Evolutionary conservation across 2,113 vertebrate species (phyloP).

Genomic region (Aldabrachelys gigantea): DNA sequence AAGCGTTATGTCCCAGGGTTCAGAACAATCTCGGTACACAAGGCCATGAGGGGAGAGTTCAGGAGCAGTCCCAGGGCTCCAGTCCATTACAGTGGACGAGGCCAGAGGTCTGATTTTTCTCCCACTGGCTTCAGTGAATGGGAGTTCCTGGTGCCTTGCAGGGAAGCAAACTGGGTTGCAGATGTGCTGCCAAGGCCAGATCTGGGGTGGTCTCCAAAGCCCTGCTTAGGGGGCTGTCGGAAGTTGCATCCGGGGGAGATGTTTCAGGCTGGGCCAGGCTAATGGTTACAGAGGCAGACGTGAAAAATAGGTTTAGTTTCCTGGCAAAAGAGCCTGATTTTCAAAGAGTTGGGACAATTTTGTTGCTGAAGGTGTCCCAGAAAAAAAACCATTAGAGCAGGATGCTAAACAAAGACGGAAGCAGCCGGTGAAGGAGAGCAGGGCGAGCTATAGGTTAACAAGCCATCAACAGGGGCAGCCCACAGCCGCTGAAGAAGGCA

Average conservation of each 20-base stretch:
- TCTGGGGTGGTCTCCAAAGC: neutral
- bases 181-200: neutral
- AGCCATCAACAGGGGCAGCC: neutral
- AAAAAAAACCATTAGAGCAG: neutral
- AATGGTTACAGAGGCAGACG: neutral
- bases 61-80: neutral
- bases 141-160: neutral
- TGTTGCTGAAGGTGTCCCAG: neutral
- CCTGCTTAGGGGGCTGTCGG: neutral
- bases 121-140: neutral
- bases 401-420: neutral
- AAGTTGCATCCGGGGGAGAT: neutral
- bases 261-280: neutral
- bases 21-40: neutral
- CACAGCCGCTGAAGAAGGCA: neutral
- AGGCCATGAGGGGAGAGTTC: neutral
- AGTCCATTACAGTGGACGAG: neutral
- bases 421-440: neutral
- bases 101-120: neutral
- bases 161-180: neutral
- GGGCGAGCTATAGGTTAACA: neutral
- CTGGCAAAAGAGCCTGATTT: neutral
- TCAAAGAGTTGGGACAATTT: neutral
- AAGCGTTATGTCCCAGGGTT: neutral
- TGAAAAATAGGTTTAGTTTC: neutral